Evolutionary conservation across 2,797 vertebrate species (phyloP).

Genomic region (Arnoldichthys spilopterus): DNA sequence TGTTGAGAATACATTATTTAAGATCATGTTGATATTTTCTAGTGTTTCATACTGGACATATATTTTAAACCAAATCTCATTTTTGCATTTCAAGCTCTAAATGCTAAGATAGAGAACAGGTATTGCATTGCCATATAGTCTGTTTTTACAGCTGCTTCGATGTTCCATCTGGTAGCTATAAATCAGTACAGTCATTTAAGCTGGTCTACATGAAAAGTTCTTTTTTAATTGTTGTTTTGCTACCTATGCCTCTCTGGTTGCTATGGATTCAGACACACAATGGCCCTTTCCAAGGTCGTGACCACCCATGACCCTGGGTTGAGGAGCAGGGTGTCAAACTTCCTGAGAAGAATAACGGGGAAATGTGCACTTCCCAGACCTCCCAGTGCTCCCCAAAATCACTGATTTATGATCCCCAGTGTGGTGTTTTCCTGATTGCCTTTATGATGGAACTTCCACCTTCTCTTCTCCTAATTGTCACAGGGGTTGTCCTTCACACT

Average conservation of each 20-base stretch:
- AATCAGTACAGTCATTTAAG: slow-evolving; percentile 40
- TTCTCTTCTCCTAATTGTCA: slow-evolving; percentile 65
- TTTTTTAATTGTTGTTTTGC: slow-evolving; percentile 36
- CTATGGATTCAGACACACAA: slow-evolving; percentile 74
- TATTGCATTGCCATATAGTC: slow-evolving; percentile 31
- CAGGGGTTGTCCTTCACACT: slow-evolving; percentile 60
- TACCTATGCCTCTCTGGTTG: slow-evolving; percentile 54
- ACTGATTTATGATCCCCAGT: slow-evolving; percentile 77
- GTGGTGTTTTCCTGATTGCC: slow-evolving; percentile 76
- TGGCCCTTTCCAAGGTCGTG: slow-evolving; percentile 72
- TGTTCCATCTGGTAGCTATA: slow-evolving; percentile 26
- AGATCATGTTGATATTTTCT: background rate
- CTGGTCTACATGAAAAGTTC: slow-evolving; percentile 22
- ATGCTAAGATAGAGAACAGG: slow-evolving; percentile 1
- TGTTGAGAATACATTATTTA: background rate
- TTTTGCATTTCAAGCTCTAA: background rate
- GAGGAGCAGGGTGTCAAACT: slow-evolving; percentile 71
- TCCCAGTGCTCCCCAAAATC: slow-evolving; percentile 72
- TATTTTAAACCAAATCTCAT: background rate
- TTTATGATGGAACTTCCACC: slow-evolving; percentile 83
- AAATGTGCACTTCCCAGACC: slow-evolving; percentile 83
- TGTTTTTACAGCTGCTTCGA: slow-evolving; percentile 41
- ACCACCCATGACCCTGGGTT: slow-evolving; percentile 72
- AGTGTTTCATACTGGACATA: slow-evolving; percentile 4
- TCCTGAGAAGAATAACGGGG: slow-evolving; percentile 81